A percentile compares a stretch with the other conserved stretches of the same genome.
Conservation (phyloP, 2,797 vertebrate genomes). For the Serranus cabrilla region DNA sequence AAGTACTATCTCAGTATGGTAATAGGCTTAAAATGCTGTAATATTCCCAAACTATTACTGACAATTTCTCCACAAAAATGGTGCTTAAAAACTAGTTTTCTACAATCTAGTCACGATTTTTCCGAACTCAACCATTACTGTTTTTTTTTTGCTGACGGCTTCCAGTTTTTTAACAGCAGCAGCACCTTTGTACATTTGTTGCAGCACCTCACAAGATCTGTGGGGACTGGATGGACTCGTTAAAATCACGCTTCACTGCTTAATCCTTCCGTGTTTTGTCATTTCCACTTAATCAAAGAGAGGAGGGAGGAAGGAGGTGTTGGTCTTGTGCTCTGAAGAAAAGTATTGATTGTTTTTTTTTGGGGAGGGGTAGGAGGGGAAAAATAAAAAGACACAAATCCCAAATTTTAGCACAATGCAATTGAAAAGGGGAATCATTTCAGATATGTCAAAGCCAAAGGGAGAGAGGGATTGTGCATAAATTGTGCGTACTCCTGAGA, state of each 20-base stretch:
- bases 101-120: slow-evolving; percentile 27
- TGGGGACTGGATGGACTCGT: slow-evolving; percentile 68
- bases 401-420: background rate
- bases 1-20: slow-evolving; percentile 17
- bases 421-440: background rate
- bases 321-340: slow-evolving; percentile 12
- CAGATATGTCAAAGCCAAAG: background rate
- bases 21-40: slow-evolving; percentile 11
- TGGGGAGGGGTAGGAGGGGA: no score
- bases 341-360: slow-evolving; percentile 47
- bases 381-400: background rate
- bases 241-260: slow-evolving; percentile 79
- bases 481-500: slow-evolving; percentile 11
- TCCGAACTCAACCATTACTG: slow-evolving; percentile 22
- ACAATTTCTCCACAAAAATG: slow-evolving; percentile 4
- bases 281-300: slow-evolving; percentile 68
- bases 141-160: slow-evolving; percentile 35
- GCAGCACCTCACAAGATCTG: slow-evolving; percentile 57
- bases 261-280: slow-evolving; percentile 74
- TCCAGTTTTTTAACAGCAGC: slow-evolving; percentile 9
- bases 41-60: background rate
- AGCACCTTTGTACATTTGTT: slow-evolving; percentile 51
- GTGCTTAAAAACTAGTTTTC: slow-evolving; percentile 1
- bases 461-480: slow-evolving; percentile 9
- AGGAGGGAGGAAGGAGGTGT: slow-evolving; percentile 12